Base-by-base conservation (phyloP, 2,888 invertebrate species). In the Eumacrocentrus americanus region DNA sequence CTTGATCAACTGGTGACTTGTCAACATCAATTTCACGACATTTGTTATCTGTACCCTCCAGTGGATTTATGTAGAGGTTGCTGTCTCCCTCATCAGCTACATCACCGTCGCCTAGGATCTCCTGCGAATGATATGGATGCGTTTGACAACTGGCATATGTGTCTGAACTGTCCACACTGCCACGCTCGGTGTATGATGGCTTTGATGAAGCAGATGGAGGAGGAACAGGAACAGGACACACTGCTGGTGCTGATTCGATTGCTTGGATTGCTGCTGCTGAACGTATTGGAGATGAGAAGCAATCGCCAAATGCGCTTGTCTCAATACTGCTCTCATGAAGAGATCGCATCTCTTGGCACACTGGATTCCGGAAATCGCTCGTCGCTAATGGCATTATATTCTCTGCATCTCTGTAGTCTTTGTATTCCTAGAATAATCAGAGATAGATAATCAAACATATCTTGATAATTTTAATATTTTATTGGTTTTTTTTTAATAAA, bases 131-230 rank as follows among this genome's bases (percentile, higher is more conserved):
- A 84, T 92, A 94, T 77, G 94, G 94, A 85, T 95, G 95, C 77
- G 96, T 95, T 85, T 94, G 92, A 85, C 96, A 96, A 83, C 94
- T 95, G 82, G 94, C 94, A 84, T 94, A 97, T 70, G 96, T 96
- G 83, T 96, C 96, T 77, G 94, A 91, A 84, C 94, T 90, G 84
- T 86, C 85, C 60, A 85, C 83, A 78, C 83, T 83, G 38, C 83
- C 83, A 44, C 82, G 78, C 62, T 83, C 83, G 70, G 76, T 79
- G 70, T 79, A 79, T 37, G 66, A 64, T 73, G 77, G 52, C 60
- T 65, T 61, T n/a, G n/a, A n/a, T n/a, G n/a, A n/a, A n/a, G 65
- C 65, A 42, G 60, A 60, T 48, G 65, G 42, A 38, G 35, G 29
- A 20, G 37, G 7, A n/a, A 11, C 20, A 44, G 23, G 14, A 46